Evolutionary conservation across 2,113 vertebrate genomes (phyloP).

Genomic region (Xiphias gladius): DNA sequence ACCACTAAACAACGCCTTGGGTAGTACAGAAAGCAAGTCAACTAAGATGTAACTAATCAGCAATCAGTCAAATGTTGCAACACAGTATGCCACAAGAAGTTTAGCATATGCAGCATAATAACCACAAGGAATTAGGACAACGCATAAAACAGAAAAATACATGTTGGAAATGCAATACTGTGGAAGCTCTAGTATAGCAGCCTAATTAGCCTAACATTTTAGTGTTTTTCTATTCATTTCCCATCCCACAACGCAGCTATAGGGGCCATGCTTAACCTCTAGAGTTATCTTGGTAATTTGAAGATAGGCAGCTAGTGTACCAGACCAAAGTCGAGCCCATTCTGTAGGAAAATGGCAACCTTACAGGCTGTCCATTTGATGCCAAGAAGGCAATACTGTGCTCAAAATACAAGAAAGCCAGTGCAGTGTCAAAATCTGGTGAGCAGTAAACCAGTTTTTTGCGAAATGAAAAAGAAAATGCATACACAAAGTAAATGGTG

Average conservation of each 20-base stretch:
- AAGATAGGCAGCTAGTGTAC: not conserved
- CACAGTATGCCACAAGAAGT: not conserved
- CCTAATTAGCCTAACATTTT: constrained; percentile 22
- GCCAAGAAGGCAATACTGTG: not conserved
- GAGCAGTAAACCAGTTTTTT: not conserved
- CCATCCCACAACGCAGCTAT: not conserved
- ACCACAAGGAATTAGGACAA: not conserved
- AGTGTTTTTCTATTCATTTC: not conserved
- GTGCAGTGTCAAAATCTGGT: not conserved
- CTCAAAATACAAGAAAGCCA: not conserved
- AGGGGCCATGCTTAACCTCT: not conserved
- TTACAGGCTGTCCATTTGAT: not conserved
- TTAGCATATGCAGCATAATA: constrained; percentile 9
- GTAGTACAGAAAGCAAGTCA: constrained; percentile 5
- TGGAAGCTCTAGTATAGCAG: not conserved
- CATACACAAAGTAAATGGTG: not conserved
- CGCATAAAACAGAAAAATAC: not conserved
- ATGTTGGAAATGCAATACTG: not conserved
- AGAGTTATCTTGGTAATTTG: not conserved
- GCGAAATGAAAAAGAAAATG: not conserved
- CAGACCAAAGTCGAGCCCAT: not conserved
- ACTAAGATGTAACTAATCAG: constrained; percentile 17
- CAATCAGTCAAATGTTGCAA: constrained; percentile 26
- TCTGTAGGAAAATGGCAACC: not conserved
- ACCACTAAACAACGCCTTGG: not conserved